Percentiles rank a stretch among this genome's conserved stretches.
phyloP scores from a whole-genome alignment of 2,797 vertebrate genomes.

The Muscicapa striata region DNA sequence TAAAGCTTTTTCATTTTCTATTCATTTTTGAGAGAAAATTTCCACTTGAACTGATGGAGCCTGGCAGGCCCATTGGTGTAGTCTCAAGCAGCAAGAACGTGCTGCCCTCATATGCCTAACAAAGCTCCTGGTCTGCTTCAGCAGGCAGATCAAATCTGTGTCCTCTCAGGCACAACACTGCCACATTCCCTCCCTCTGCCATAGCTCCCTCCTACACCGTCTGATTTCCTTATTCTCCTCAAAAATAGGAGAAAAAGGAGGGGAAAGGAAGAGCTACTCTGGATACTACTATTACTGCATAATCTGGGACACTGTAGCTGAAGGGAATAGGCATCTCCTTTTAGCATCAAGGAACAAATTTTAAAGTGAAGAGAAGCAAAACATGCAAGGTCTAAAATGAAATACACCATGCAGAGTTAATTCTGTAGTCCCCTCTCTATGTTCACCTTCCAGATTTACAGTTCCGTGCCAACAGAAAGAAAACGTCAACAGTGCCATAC shows the following conservation, averaged over 20 bases:
- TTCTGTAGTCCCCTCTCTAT: neutral
- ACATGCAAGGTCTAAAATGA: neutral
- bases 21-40: neutral
- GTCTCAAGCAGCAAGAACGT: neutral
- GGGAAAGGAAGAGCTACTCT: neutral
- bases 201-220: neutral
- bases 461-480: neutral
- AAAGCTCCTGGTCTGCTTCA: neutral
- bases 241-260: neutral
- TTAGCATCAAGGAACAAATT: neutral
- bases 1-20: neutral
- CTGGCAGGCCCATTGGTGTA: neutral
- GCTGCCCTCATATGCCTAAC: constrained; percentile 1
- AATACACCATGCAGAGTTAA: neutral
- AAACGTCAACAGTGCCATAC: constrained; percentile 1
- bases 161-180: neutral
- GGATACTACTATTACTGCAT: neutral
- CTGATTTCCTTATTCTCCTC: neutral
- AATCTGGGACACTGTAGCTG: neutral
- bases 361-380: neutral
- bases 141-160: neutral
- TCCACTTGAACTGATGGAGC: neutral
- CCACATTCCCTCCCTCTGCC: neutral
- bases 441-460: neutral
- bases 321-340: neutral